Evolutionary conservation across 2,888 invertebrate genomes (phyloP).

Genomic region (Griposia aprilina): DNA sequence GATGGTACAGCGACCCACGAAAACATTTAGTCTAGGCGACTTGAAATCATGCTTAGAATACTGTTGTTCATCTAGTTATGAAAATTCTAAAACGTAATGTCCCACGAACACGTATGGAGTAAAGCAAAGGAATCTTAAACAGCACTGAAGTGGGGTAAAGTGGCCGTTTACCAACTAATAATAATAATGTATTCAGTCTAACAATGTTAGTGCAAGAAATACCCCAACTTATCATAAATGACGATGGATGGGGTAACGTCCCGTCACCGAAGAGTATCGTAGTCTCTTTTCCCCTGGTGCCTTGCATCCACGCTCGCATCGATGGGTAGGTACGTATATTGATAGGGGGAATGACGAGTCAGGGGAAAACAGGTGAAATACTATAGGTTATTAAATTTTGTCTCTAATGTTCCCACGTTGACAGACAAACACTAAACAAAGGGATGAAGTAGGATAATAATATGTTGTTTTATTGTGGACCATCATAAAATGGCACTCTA

Average conservation of each 20-base stretch:
- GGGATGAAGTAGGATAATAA: neutral
- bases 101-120: slow-evolving; percentile 37
- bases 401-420: neutral
- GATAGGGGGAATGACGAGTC: slow-evolving; percentile 30
- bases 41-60: no score
- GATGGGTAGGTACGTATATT: slow-evolving; percentile 21
- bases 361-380: slow-evolving; percentile 47
- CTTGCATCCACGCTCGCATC: slow-evolving; percentile 36
- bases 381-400: slow-evolving; percentile 48
- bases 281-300: slow-evolving; percentile 37
- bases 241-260: slow-evolving; percentile 47
- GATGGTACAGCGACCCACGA: no score
- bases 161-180: slow-evolving; percentile 43
- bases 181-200: slow-evolving; percentile 47
- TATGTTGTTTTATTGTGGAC: neutral
- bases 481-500: neutral
- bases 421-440: neutral
- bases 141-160: slow-evolving; percentile 25
- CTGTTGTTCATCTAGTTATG: slow-evolving; percentile 37
- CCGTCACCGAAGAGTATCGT: slow-evolving; percentile 47
- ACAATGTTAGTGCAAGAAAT: slow-evolving; percentile 46
- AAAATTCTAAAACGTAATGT: slow-evolving; percentile 41
- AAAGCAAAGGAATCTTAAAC: slow-evolving; percentile 39
- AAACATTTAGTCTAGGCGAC: no score
- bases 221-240: slow-evolving; percentile 49